Evolutionary conservation across 2,797 vertebrate genomes (phyloP), one percentile per base, ranked within the genome.

Genomic region (Myotis daubentonii): DNA sequence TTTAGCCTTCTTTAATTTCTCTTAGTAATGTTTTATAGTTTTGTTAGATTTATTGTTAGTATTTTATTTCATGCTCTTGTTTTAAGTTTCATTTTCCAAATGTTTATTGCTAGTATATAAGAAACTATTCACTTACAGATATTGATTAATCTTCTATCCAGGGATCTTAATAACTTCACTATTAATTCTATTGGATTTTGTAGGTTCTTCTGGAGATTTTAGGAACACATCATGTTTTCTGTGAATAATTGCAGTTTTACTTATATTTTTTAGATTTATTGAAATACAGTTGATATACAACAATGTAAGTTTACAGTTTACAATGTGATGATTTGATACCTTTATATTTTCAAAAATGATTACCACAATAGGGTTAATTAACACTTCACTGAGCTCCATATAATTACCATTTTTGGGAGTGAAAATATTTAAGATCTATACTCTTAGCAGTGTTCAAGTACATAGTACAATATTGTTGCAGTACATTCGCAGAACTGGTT

Each of bases 81-180:
- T 66, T 85, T 57, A 36, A 74, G 33, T 81, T 91, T n/a, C 25
- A 72, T 71, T 95, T 87, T 93, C 60, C 70, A 83, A 78, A 71
- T 47, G 53, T 78, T 41, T 78, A 3, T 60, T 51, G 28, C 25
- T 62, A 71, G 19, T 71, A 44, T 36, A n/a, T 36, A 62, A 70
- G 30, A 87, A 53, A 91, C 3, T 71, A 49, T 41, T 93, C 30
- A 57, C 41, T 71, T 79, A 44, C 41, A 44, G 41, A 51, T 51
- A 72, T 53, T 47, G n/a, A 94, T 88, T 33, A 28, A 28, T 47
- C 4, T 76, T 65, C 49, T 79, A 71, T 16, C 44, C 23, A 71
- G 62, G 8, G 41, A 87, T 25, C 28, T 87, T 87, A 36, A 4
- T 75, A 68, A 81, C 33, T 68, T 75, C 22, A 90, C 15, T 89